Conservation (phyloP, 2,797 vertebrate species). For the Sebastiscus albofasciatus region DNA sequence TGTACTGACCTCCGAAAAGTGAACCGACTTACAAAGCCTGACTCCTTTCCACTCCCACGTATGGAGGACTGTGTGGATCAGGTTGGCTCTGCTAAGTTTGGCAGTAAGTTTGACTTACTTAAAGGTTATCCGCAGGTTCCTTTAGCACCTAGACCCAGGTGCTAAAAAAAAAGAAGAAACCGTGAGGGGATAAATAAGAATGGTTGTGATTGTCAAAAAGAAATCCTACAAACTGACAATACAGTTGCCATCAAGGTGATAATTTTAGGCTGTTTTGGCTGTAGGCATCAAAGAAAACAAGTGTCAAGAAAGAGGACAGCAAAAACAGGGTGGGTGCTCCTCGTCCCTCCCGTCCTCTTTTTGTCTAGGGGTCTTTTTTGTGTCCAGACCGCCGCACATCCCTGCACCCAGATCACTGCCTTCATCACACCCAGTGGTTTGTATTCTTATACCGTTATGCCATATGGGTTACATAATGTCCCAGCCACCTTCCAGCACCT, state of each 20-base stretch:
- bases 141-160: neutral
- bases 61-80: neutral
- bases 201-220: constrained; percentile 78
- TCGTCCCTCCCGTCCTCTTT: constrained; percentile 28
- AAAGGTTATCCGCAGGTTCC: neutral
- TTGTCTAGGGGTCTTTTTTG: constrained; percentile 85
- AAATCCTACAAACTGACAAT: constrained; percentile 69
- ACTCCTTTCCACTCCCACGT: neutral
- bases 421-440: neutral
- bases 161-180: constrained; percentile 11
- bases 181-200: constrained; percentile 70
- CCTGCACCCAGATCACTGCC: constrained; percentile 78
- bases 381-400: constrained; percentile 84
- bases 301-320: constrained; percentile 47
- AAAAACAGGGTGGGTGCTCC: constrained; percentile 29
- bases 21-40: neutral
- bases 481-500: neutral
- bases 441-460: neutral
- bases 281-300: constrained; percentile 72
- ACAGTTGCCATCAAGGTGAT: constrained; percentile 69
- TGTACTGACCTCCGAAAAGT: neutral
- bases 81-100: neutral
- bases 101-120: neutral
- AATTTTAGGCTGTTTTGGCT: constrained; percentile 77
- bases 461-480: neutral